phyloP scores from a whole-genome alignment of 2,113 vertebrate species.

The Chaenogobius annularis region DNA sequence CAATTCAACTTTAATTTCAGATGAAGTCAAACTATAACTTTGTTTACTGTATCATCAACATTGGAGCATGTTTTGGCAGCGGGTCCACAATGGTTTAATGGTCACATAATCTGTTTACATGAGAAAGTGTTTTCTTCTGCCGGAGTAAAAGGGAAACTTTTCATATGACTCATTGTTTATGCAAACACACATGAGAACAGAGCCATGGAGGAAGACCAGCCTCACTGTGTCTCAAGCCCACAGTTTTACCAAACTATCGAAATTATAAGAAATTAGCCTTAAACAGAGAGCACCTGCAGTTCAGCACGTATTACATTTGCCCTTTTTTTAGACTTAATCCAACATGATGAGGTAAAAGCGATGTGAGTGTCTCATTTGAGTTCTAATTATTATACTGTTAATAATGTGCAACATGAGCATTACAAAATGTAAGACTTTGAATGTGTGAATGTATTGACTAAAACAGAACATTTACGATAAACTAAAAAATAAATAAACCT shows the following conservation, averaged over 20 bases:
- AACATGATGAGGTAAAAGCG: background rate
- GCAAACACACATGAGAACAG: constrained; percentile 45
- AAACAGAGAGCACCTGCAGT: background rate
- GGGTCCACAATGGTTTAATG: constrained; percentile 39
- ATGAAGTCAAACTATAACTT: constrained; percentile 64
- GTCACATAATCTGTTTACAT: constrained; percentile 58
- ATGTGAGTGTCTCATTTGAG: background rate
- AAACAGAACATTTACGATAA: background rate
- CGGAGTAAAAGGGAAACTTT: constrained; percentile 19
- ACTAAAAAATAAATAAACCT: background rate
- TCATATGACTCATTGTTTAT: constrained; percentile 59
- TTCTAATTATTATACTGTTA: background rate
- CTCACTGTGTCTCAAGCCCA: background rate
- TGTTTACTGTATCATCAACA: constrained; percentile 74
- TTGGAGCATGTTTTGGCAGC: constrained; percentile 57
- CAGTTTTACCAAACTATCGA: background rate
- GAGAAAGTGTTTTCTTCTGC: constrained; percentile 60
- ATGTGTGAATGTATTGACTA: background rate
- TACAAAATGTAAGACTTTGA: background rate
- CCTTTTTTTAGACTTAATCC: background rate
- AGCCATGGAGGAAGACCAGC: constrained; percentile 18
- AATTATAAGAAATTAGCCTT: background rate
- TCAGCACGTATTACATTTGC: background rate
- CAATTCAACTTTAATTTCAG: constrained; percentile 61
- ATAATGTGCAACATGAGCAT: background rate